Evolutionary conservation across 2,888 invertebrate genomes (phyloP), one percentile per base, ranked within the genome.

Genomic region (Trachelus tabidus): DNA sequence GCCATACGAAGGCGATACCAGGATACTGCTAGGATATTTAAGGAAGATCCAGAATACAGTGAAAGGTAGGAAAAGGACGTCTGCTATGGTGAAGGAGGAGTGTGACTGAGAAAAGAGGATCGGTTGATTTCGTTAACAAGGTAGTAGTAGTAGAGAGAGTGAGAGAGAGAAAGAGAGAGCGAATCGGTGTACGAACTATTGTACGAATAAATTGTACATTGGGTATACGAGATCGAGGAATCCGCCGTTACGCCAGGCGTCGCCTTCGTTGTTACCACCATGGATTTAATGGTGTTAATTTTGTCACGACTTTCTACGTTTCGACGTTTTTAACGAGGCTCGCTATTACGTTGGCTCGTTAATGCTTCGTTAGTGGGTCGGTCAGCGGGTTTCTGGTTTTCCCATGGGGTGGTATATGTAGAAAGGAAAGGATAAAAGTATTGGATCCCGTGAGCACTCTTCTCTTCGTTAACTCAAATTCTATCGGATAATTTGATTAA

Each of bases 351-450:
- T 15, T 73, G 77, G 79, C 80, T 85, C 82, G 85, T 86, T 86
- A 85, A 84, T 81, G 79, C 81, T 80, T 83, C 82, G 83, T 85
- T 83, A 85, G 82, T 80, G 76, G 77, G 77, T 79, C 79, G 80
- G 80, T 83, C 79, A 84, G 75, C 78, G 76, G 23, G 56, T 23
- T 23, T 56, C 56, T 56, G 56, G 56, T 56, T 56, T 56, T 56
- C 23, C 56, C 56, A 56, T 23, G 23, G 56, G 56, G 1, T 23
- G 23, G 23, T 23, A 9, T 23, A 56, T 56, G 56, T 9, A 56
- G 23, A 56, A 56, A 56, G 23, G 0, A 56, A 56, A 23, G 9
- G 23, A 56, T 56, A 23, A 56, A 56, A 56, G 23, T 56, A 56
- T 56, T 23, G 23, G 6, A 56, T 1, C 56, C 15, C 9, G 23